Conservation (phyloP, 1,140 invertebrate species). For the Sitobion miscanthi region DNA sequence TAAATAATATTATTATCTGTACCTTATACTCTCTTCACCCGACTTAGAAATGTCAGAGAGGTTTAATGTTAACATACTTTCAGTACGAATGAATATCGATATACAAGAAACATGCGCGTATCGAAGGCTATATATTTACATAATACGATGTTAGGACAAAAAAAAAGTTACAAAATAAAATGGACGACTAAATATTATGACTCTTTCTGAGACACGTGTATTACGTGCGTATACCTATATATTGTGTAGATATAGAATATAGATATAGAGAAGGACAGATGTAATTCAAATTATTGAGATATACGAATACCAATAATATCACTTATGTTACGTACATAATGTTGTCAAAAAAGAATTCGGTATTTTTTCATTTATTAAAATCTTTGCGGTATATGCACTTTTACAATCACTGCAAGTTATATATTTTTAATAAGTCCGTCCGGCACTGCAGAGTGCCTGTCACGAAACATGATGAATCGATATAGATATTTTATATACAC, state of each 20-base stretch:
- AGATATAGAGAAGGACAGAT: not conserved
- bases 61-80: not conserved
- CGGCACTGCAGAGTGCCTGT: no score
- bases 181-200: not conserved
- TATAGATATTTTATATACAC: not conserved
- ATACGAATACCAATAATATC: not conserved
- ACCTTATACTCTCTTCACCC: not conserved
- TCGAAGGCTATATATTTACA: not conserved
- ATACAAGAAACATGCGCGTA: not conserved
- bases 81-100: not conserved
- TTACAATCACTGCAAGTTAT: no score
- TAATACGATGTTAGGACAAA: not conserved
- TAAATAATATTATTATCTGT: not conserved
- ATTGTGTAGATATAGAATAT: no score
- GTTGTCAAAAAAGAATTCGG: no score
- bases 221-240: no score
- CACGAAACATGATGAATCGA: not conserved
- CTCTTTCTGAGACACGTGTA: not conserved
- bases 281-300: not conserved
- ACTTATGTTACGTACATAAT: no score
- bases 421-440: no score
- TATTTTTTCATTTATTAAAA: no score
- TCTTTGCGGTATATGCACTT: no score
- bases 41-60: not conserved
- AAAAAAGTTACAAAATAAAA: not conserved